phyloP scores from a whole-genome alignment of 2,888 invertebrate species.

The Microctonus brassicae region DNA sequence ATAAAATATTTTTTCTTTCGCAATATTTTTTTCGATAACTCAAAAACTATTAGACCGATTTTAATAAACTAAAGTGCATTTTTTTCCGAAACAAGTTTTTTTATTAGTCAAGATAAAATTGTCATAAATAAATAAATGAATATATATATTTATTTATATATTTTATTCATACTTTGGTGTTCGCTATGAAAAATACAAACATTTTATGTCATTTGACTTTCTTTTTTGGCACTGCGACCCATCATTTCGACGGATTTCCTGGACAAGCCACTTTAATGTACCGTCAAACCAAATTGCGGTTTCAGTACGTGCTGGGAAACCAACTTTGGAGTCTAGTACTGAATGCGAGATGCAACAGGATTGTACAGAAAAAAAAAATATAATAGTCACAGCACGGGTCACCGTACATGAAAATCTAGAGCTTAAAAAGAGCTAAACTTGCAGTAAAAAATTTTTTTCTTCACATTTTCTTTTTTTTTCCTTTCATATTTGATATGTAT shows the following conservation, averaged over 20 bases:
- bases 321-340: constrained; percentile 41
- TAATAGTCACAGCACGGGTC: constrained; percentile 41
- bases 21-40: no score
- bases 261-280: constrained; percentile 32
- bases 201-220: constrained; percentile 1
- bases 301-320: constrained; percentile 43
- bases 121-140: no score
- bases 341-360: constrained; percentile 59
- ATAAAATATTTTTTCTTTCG: no score
- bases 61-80: no score
- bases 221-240: not conserved
- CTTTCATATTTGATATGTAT: not conserved
- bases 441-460: not conserved
- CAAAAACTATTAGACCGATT: no score
- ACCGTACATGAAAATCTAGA: not conserved
- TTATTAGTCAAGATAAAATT: no score
- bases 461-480: not conserved
- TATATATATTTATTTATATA: no score
- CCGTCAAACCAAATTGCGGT: constrained; percentile 42
- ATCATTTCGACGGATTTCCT: constrained; percentile 13
- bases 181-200: not conserved
- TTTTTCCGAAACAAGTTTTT: no score
- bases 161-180: not conserved
- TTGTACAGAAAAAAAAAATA: constrained; percentile 47
- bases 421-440: no score